Percentiles rank a stretch among this genome's conserved stretches.
These are phyloP conservation scores for Callimorpha dominula DNA, from an alignment of 2,888 invertebrate species.

Conservation along the genomic window DNA sequence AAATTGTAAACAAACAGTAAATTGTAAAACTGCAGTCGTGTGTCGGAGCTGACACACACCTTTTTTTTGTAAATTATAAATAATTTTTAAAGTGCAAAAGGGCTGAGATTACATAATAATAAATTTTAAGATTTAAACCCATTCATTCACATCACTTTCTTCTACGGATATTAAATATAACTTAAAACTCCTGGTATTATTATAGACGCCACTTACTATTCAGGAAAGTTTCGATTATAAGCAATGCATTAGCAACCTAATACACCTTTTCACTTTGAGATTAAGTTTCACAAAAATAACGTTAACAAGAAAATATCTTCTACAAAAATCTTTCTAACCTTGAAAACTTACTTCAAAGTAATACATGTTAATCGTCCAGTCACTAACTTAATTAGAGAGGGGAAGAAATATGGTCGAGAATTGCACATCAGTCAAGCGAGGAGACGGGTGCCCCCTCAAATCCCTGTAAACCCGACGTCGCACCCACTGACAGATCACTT, in stretches of 20 bases:
- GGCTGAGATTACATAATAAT: too few relatives aligned
- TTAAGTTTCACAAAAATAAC: background rate
- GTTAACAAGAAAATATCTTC: background rate
- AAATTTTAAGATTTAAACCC: too few relatives aligned
- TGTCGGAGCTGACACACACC: too few relatives aligned
- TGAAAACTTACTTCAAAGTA: background rate
- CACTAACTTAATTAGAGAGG: conserved; percentile 52
- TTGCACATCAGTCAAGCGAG: conserved; percentile 69
- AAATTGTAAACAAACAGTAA: too few relatives aligned
- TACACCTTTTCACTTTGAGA: background rate
- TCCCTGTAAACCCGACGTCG: conserved; percentile 67
- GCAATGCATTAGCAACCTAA: background rate
- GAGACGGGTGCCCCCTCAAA: conserved; percentile 64
- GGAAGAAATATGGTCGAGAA: conserved; percentile 50
- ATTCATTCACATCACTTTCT: too few relatives aligned
- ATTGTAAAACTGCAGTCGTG: too few relatives aligned
- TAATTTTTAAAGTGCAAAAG: too few relatives aligned
- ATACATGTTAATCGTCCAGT: conserved; percentile 33
- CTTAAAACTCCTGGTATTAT: background rate
- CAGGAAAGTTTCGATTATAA: background rate
- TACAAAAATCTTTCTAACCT: background rate
- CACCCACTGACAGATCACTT: conserved; percentile 69
- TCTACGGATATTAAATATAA: background rate
- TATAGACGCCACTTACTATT: background rate
- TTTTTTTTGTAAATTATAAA: too few relatives aligned